Percentiles rank a stretch among this genome's conserved stretches.
phyloP scores from a whole-genome alignment of 35 echinoderm and acorn worm genomes.

The Apostichopus californicus region DNA sequence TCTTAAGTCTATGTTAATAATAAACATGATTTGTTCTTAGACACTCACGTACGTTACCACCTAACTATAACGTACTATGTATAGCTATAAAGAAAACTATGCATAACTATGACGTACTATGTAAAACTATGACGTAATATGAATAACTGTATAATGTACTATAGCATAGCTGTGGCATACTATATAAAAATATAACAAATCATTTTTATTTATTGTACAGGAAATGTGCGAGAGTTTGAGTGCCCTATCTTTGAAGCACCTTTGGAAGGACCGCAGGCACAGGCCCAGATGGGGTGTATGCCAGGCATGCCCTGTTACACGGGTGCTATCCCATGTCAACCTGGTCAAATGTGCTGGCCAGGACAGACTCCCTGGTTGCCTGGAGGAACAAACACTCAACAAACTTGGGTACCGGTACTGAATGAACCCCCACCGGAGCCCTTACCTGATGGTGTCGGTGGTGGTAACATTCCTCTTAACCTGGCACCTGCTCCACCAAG shows the following conservation, averaged over 20 bases:
- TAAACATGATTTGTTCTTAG: no score
- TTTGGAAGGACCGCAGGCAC: background rate
- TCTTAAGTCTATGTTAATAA: no score
- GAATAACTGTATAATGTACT: no score
- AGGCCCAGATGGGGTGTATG: background rate
- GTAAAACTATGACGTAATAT: no score
- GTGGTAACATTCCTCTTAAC: slow-evolving; percentile 14
- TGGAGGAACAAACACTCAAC: background rate
- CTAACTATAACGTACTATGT: no score
- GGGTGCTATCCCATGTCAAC: slow-evolving; percentile 14
- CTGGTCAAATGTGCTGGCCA: slow-evolving; percentile 21
- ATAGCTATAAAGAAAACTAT: no score
- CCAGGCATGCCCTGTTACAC: background rate
- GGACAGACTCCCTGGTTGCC: slow-evolving; percentile 13
- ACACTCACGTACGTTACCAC: no score
- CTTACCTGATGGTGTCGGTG: slow-evolving; percentile 29
- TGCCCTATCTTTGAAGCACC: slow-evolving; percentile 4
- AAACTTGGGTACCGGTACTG: slow-evolving; percentile 18
- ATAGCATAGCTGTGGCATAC: no score
- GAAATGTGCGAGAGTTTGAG: slow-evolving; percentile 39
- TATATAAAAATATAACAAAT: no score
- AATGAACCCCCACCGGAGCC: background rate
- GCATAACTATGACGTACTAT: no score
- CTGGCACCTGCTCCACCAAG: background rate
- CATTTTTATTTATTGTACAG: background rate